phyloP scores from a whole-genome alignment of 2,113 vertebrate species.

The Martes martes region DNA sequence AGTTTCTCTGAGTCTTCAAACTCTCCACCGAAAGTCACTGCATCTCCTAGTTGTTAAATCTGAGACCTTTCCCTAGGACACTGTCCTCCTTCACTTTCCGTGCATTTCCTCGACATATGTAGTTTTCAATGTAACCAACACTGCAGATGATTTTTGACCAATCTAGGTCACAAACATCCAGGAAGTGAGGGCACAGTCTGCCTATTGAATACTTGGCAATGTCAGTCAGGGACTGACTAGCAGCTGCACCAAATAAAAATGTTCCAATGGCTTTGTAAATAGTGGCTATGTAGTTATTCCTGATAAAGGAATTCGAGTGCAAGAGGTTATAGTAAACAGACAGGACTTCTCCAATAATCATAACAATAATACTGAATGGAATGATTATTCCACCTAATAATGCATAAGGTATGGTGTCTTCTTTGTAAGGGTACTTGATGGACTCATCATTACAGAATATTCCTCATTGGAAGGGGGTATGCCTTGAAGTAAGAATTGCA shows the following conservation, averaged over 20 bases:
- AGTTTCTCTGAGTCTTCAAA: background rate
- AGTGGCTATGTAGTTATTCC: constrained; percentile 91
- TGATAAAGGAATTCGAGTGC: constrained; percentile 92
- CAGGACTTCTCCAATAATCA: constrained; percentile 92
- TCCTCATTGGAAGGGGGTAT: too few species aligned
- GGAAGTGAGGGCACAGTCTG: constrained; percentile 95
- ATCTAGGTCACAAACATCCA: constrained; percentile 90
- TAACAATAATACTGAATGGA: too few species aligned
- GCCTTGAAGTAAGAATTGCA: too few species aligned
- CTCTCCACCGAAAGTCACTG: background rate
- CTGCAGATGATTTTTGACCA: constrained; percentile 91
- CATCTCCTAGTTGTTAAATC: background rate
- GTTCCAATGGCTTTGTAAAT: constrained; percentile 95
- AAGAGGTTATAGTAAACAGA: constrained; percentile 90
- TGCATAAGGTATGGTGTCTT: too few species aligned
- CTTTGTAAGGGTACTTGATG: too few species aligned
- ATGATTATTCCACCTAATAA: too few species aligned
- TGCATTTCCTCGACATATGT: constrained; percentile 87
- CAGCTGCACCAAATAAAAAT: constrained; percentile 97
- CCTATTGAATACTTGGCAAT: constrained; percentile 98
- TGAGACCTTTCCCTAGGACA: background rate
- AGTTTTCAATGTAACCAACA: constrained; percentile 89
- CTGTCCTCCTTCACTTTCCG: constrained; percentile 85
- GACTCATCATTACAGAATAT: too few species aligned
- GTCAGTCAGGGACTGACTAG: constrained; percentile 97